Base-by-base conservation (phyloP, 2,888 invertebrate genomes). In the Dolichopus griseipennis region DNA sequence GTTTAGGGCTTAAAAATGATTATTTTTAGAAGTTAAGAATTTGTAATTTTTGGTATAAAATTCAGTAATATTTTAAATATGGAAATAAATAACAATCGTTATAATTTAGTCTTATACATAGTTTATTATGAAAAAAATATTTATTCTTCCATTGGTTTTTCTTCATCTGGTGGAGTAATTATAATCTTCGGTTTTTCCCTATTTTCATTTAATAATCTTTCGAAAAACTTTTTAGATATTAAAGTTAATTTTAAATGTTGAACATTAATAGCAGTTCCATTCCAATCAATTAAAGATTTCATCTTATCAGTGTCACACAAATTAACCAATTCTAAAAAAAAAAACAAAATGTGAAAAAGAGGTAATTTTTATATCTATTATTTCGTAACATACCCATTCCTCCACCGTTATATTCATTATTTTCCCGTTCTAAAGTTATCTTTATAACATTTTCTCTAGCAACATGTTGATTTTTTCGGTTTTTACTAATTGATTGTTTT, bases 371-470 rank as follows among this genome's bases (percentile, higher is more conserved):
- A n/a, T n/a, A n/a, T n/a, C n/a, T n/a, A n/a, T 27, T 27, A 27
- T 27, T 27, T 27, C 27, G 5, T 27, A 27, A 27, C 71, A 68
- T 70, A 85, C 93, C 93, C 75, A 93, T 82, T 37, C 94, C 94
- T 75, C 90, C 90, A 0, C 87, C 86, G 70, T 88, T 83, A 76
- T 88, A 94, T 76, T 94, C 93, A 70, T 88, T 86, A 10, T 75
- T 81, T 74, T 95, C 94, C 67, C 85, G 85, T 75, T 91, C 87
- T 72, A 88, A 84, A 0, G 90, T 91, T 74, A 93, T 87, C 74
- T 87, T 87, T 65, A 95, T 89, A 12, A 90, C 85, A 79, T 91
- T 90, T 79, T 91, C 88, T 70, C 95, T 84, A 72, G 88, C 89
- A 0, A 89, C 90, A 80, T 94, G 92, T 76, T 93, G 93, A 72